phyloP scores from a whole-genome alignment of 2,797 vertebrate genomes.

The Coranthus polyacanthus region DNA sequence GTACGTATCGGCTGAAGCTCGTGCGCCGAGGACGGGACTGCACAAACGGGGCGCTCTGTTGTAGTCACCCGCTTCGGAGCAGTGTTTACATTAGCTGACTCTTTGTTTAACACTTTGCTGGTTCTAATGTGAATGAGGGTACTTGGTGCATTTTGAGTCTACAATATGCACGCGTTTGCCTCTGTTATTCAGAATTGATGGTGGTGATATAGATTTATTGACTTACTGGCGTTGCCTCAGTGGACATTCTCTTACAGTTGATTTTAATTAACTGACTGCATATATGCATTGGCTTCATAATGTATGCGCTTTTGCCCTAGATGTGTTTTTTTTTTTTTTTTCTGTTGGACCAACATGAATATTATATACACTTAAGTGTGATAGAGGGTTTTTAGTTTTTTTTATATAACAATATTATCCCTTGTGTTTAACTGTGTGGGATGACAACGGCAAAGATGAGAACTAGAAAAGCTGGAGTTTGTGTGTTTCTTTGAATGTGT shows the following conservation, averaged over 20 bases:
- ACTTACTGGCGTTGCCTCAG: constrained; percentile 8
- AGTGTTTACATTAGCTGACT: background rate
- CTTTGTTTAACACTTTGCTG: constrained; percentile 1
- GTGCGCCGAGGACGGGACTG: too few relatives aligned
- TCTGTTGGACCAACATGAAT: background rate
- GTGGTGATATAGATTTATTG: constrained; percentile 4
- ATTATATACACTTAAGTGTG: background rate
- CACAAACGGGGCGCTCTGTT: too few relatives aligned
- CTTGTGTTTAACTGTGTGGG: too few relatives aligned
- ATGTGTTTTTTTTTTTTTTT: background rate
- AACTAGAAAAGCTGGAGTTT: too few relatives aligned
- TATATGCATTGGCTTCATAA: background rate
- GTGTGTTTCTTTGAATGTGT: too few relatives aligned
- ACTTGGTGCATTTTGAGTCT: background rate
- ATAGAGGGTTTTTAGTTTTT: background rate
- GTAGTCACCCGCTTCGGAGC: too few relatives aligned
- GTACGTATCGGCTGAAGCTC: too few relatives aligned
- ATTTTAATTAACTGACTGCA: constrained; percentile 1
- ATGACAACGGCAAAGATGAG: too few relatives aligned
- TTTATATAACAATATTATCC: too few relatives aligned
- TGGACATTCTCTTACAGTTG: background rate
- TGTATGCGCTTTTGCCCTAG: background rate
- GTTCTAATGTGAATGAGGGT: constrained; percentile 10
- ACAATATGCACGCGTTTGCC: background rate
- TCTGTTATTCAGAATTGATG: background rate